These are phyloP conservation scores for Megastigmus dorsalis DNA, from an alignment of 2,888 invertebrate genomes.

Conservation along the genomic window DNA sequence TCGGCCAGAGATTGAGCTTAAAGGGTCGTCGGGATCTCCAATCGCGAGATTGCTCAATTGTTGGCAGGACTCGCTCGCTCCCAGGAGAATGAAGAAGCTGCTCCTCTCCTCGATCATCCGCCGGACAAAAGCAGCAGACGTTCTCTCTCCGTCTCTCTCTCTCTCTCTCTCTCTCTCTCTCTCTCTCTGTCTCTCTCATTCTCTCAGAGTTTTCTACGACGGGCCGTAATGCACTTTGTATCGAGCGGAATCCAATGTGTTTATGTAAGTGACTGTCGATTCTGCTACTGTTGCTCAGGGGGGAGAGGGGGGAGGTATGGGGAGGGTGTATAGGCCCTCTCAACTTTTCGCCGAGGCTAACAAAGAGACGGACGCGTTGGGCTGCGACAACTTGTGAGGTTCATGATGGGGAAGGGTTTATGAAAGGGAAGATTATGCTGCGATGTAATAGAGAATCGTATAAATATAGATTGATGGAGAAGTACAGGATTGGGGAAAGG, in stretches of 20 bases:
- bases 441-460: too few species aligned
- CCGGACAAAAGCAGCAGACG: neutral
- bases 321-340: too few species aligned
- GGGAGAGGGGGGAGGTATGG: too few species aligned
- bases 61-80: slow-evolving; percentile 55
- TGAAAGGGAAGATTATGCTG: too few species aligned
- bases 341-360: too few species aligned
- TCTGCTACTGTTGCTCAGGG: too few species aligned
- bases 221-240: slow-evolving; percentile 28
- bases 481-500: too few species aligned
- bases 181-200: neutral
- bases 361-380: too few species aligned
- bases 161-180: neutral
- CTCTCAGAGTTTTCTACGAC: slow-evolving; percentile 12
- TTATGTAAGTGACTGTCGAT: neutral
- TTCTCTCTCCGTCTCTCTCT: neutral
- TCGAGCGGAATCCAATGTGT: slow-evolving; percentile 50
- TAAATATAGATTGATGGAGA: too few species aligned
- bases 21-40: slow-evolving; percentile 60
- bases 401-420: too few species aligned
- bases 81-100: too few species aligned
- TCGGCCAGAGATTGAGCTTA: neutral
- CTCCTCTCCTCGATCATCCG: neutral
- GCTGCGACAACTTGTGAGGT: too few species aligned
- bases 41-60: slow-evolving; percentile 73